phyloP scores from a whole-genome alignment of 37 sponge, comb jelly and placozoan species.

The Petrosia ficiformis region DNA sequence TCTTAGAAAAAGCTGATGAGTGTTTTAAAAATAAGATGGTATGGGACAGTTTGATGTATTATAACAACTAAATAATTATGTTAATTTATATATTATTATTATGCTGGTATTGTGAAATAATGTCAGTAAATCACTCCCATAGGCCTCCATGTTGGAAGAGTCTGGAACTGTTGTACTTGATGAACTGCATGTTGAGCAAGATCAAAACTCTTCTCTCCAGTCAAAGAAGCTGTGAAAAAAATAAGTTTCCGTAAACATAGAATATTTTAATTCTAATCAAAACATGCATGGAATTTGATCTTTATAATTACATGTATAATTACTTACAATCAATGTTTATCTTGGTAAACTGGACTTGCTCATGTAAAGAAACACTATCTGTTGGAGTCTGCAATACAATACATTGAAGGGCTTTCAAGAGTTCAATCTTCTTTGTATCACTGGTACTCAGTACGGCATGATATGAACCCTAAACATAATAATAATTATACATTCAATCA shows the following conservation, averaged over 20 bases:
- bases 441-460: not conserved
- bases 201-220: not conserved
- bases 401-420: not conserved
- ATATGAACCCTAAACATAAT: not conserved
- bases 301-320: not conserved
- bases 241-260: not conserved
- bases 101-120: too few species aligned
- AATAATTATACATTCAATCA: not conserved
- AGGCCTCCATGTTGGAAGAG: not conserved
- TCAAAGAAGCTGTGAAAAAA: not conserved
- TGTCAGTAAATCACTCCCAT: not conserved
- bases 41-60: too few species aligned
- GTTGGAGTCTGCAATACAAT: not conserved
- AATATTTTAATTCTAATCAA: not conserved
- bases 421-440: not conserved
- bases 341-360: not conserved
- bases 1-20: too few species aligned
- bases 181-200: not conserved
- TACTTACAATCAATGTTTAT: not conserved
- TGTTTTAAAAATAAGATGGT: too few species aligned
- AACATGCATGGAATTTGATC: not conserved
- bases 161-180: not conserved
- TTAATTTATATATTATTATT: too few species aligned
- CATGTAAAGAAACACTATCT: not conserved
- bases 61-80: too few species aligned